Conservation (phyloP, 2,113 vertebrate genomes). For the Pithys albifrons region DNA sequence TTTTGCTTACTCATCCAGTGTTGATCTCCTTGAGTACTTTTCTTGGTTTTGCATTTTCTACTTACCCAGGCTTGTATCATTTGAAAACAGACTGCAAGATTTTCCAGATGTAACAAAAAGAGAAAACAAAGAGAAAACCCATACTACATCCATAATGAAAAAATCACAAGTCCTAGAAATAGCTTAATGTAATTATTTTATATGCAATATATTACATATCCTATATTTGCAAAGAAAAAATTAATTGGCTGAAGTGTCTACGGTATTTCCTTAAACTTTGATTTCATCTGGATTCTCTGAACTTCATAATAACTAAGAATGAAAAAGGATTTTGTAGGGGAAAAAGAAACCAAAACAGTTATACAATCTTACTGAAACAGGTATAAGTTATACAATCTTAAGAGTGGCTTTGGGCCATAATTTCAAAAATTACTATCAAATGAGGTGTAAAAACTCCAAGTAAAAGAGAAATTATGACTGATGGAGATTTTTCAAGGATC, state of each 20-base stretch:
- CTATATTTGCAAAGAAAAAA: not conserved
- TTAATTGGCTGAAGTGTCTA: not conserved
- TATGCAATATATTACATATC: not conserved
- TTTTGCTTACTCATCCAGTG: not conserved
- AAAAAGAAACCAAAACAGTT: not conserved
- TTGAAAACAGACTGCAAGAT: not conserved
- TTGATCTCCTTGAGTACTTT: not conserved
- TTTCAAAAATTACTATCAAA: not conserved
- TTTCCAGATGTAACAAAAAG: not conserved
- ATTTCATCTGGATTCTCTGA: not conserved
- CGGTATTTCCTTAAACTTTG: not conserved
- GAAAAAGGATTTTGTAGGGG: not conserved
- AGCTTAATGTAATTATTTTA: not conserved
- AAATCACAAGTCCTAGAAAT: not conserved
- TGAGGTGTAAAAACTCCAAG: not conserved
- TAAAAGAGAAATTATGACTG: not conserved
- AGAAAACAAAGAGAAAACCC: not conserved
- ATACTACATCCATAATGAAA: fast-evolving
- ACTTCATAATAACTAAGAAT: not conserved
- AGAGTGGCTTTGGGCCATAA: not conserved
- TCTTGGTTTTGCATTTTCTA: not conserved
- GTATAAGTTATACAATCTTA: not conserved
- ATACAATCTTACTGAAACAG: too few species aligned
- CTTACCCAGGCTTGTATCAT: not conserved
- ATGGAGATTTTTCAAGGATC: not conserved